Base-by-base conservation (phyloP, 2,113 vertebrate genomes). In the Camelus dromedarius region DNA sequence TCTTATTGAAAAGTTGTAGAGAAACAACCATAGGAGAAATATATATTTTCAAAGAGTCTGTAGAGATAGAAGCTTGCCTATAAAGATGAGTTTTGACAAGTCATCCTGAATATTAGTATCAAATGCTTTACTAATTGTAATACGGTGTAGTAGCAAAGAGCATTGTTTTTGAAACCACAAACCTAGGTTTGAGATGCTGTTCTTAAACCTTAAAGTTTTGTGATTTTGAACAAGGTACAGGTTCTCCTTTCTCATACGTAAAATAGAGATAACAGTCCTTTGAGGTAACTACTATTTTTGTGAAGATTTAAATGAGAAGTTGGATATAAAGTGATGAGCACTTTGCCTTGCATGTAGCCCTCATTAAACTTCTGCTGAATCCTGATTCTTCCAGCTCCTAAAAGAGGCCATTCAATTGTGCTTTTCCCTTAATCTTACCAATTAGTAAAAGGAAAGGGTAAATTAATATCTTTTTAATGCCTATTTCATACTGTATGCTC, bases 1-100 rank as follows among this genome's bases (percentile, higher is more conserved):
- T 93, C 48, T 79, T 90, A 35, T 2, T 92, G 82, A 81, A 93
- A 95, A 93, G 56, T 96, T 97, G 13, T 70, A 88, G 83, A 90
- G 84, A 95, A 91, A 32, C 92, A 73, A 95, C 94, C 19, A 32
- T 58, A 72, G 70, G 30, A 88, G 46, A 85, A 88, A 82, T 95
- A 67, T 35, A 1, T 66, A 38, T 85, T 42, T 52, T 94, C 84
- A 79, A 75, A 81, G 60, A 54, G 28, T 88, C 32, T 6, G 4
- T 60, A 84, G 69, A 84, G 80, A 83, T 62, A 86, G 82, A 46
- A n/a, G 28, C 38, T 87, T 76, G 32, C 50, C 42, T 81, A 0
- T 35, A 42, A 42, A 84, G 87, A 26, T 56, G n/a, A n/a, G 83
- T 87, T 89, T 52, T 69, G 38, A 93, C 4, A 38, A 28, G 12